These are phyloP conservation scores for Emys orbicularis DNA, from an alignment of 2,797 vertebrate genomes.

Conservation along the genomic window DNA sequence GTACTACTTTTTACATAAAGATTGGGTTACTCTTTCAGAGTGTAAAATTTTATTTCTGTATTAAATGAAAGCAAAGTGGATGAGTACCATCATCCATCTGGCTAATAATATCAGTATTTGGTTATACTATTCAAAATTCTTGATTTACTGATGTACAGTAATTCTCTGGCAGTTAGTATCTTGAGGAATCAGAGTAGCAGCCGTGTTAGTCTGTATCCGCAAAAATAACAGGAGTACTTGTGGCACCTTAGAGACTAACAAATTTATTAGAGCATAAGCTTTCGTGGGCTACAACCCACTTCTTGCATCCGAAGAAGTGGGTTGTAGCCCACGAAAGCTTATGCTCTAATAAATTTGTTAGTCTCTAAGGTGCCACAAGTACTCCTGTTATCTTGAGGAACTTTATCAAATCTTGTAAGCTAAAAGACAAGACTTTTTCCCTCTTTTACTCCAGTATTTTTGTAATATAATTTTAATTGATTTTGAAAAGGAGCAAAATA, in stretches of 20 bases:
- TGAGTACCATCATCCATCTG: background rate
- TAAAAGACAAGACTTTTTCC: accelerated
- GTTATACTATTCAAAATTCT: background rate
- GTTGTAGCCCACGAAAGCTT: no score
- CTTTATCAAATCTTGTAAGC: background rate
- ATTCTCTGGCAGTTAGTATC: background rate
- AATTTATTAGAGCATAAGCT: no score
- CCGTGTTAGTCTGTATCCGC: no score
- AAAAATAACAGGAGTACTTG: no score
- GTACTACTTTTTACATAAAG: background rate
- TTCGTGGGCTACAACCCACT: no score
- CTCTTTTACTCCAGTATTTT: background rate
- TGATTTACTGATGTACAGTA: background rate
- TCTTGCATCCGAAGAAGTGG: no score
- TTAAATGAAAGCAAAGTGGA: background rate
- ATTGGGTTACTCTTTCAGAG: background rate
- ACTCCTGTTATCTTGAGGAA: background rate
- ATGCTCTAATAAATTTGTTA: no score
- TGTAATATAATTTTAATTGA: accelerated
- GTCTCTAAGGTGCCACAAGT: no score
- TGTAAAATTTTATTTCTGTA: background rate
- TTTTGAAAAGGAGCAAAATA: accelerated
- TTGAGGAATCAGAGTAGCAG: no score
- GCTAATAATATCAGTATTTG: background rate
- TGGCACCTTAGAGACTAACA: no score